Evolutionary conservation across 2,888 invertebrate genomes (phyloP), one percentile per base, ranked within the genome.

Genomic region (Chalcis sispes): DNA sequence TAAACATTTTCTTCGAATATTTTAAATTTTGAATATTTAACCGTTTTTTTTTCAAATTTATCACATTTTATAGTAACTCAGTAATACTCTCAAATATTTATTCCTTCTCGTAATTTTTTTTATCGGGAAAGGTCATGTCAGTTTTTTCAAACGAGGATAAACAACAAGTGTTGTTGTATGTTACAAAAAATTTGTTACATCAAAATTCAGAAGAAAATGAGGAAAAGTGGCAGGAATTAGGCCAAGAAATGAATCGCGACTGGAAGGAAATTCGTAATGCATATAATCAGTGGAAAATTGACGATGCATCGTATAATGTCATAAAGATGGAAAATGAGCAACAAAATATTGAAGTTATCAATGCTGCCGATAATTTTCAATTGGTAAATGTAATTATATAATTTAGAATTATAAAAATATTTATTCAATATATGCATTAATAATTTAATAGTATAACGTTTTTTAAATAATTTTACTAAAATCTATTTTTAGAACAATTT

Each of bases 141-240:
- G 20, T 13, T 23, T 71, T 71, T 46, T 66, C 75, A 7, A n/a
- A 4, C 10, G 75, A 75, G 20, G 75, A 75, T 8, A 71, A 75
- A 13, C 23, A 25, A 8, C 40, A n/a, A 1, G 52, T 75, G 3
- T 1, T 67, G n/a, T 2, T 8, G 10, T 62, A 32, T 32, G 50
- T 48, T 29, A 1, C 23, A 1, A 5, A 64, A 32, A 48, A 52
- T 27, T 13, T 25, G 10, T 13, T 62, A 36, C 3, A 69, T 0
- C 8, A 1, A 15, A 23, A 52, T 8, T 18, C 18, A n/a, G 8
- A n/a, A 3, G 52, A 40, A n/a, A 25, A 62, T 10, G 62, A 73
- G 3, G 29, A 70, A 56, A 62, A 58, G 23, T 78, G 78, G 78
- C 23, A 59, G 18, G 40, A 66, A 8, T 20, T 78, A 1, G 70